Evolutionary conservation across 2,113 vertebrate species (phyloP).

Genomic region (Tichodroma muraria): DNA sequence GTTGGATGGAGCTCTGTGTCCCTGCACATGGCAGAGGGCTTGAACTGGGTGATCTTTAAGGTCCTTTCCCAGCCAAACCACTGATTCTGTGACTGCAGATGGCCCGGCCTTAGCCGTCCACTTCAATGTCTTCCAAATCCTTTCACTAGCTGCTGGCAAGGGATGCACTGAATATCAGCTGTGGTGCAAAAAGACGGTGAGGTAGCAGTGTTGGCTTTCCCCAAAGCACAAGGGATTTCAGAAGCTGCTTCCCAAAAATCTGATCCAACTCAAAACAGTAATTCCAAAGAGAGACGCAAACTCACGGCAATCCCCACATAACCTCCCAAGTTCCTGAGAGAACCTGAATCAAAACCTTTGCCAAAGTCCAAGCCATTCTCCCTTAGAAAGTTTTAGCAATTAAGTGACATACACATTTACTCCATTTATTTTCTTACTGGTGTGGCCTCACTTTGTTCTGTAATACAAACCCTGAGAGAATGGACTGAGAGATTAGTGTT

Average conservation of each 20-base stretch:
- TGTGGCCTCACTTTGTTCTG: neutral
- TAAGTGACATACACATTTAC: accelerated
- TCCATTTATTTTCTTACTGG: neutral
- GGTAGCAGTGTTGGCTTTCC: neutral
- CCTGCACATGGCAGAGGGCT: neutral
- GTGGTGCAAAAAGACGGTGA: accelerated
- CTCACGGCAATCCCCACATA: neutral
- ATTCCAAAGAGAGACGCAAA: neutral
- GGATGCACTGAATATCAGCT: neutral
- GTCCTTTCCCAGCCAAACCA: neutral
- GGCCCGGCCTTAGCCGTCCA: neutral
- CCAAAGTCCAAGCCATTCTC: neutral
- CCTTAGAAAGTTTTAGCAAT: neutral
- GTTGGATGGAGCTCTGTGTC: neutral
- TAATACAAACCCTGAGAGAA: neutral
- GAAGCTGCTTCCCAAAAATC: neutral
- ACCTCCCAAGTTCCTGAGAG: accelerated
- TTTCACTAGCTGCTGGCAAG: neutral
- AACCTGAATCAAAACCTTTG: neutral
- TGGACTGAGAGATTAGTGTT: neutral
- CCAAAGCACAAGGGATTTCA: neutral
- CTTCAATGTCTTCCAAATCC: neutral
- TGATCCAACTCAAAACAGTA: neutral
- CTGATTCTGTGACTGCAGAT: too few relatives aligned
- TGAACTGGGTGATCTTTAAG: neutral